phyloP scores from a whole-genome alignment of 2,888 invertebrate genomes.

The Dione juno region DNA sequence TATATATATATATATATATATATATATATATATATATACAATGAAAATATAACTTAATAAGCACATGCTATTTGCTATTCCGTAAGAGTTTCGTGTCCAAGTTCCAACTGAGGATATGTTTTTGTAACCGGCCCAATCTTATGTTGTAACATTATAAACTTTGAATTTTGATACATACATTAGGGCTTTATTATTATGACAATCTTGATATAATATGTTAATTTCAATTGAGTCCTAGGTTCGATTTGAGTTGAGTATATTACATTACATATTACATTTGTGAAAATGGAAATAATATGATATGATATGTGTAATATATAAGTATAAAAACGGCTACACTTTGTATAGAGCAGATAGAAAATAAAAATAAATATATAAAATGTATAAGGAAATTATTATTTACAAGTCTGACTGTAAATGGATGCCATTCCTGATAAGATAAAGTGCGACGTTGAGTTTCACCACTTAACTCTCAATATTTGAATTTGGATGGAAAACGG shows the following conservation, averaged over 20 bases:
- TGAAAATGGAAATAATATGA: neutral
- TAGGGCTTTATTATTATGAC: neutral
- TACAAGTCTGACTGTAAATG: too few species aligned
- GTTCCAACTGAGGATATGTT: slow-evolving; percentile 37
- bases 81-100: slow-evolving; percentile 34
- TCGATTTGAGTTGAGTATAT: neutral
- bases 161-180: neutral
- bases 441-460: neutral
- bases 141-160: slow-evolving; percentile 33
- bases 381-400: too few species aligned
- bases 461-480: neutral
- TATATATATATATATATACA: neutral
- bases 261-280: neutral
- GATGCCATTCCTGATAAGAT: neutral
- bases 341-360: neutral
- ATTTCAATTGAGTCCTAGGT: neutral
- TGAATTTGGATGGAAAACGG: too few species aligned
- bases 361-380: too few species aligned
- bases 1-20: neutral
- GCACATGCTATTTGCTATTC: slow-evolving; percentile 27
- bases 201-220: neutral
- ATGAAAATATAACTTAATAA: slow-evolving; percentile 26
- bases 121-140: slow-evolving; percentile 37
- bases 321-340: neutral
- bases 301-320: neutral